phyloP scores from a whole-genome alignment of 2,888 invertebrate genomes.

The Microdon myrmicae region DNA sequence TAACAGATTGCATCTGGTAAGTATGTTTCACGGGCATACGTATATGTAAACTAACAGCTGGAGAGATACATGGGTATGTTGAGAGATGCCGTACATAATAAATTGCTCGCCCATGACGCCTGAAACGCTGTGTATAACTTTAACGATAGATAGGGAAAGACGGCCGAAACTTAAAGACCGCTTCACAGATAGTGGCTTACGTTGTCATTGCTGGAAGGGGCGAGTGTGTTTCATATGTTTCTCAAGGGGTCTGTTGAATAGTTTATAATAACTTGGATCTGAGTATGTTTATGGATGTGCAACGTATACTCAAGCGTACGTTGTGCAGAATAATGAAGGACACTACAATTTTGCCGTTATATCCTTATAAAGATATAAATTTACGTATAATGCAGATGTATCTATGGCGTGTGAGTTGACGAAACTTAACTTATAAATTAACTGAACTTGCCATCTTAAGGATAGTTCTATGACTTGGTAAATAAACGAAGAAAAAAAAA shows the following conservation, averaged over 20 bases:
- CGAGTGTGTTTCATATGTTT: conserved; percentile 22
- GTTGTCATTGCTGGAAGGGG: neutral
- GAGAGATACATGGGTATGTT: too few relatives aligned
- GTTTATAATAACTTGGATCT: conserved; percentile 43
- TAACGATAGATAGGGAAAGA: neutral
- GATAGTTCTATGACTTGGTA: too few relatives aligned
- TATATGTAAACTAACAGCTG: conserved; percentile 5
- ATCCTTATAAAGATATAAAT: too few relatives aligned
- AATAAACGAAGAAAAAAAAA: too few relatives aligned
- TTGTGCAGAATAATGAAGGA: conserved; percentile 44
- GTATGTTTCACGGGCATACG: conserved; percentile 39
- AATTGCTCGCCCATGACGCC: conserved; percentile 45
- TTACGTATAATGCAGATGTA: too few relatives aligned
- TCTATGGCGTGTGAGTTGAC: too few relatives aligned
- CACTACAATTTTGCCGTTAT: conserved; percentile 33
- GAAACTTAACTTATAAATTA: too few relatives aligned
- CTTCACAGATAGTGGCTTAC: conserved; percentile 1
- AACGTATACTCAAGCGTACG: conserved; percentile 30
- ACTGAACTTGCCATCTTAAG: too few relatives aligned
- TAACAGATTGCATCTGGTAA: conserved; percentile 41
- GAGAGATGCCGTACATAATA: conserved; percentile 32
- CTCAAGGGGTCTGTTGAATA: conserved; percentile 47
- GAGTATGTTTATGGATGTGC: conserved; percentile 10
- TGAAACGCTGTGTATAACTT: conserved; percentile 11
- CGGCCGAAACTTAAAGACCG: conserved; percentile 34